phyloP scores from a whole-genome alignment of 2,888 invertebrate species.

The Tipula lateralis region DNA sequence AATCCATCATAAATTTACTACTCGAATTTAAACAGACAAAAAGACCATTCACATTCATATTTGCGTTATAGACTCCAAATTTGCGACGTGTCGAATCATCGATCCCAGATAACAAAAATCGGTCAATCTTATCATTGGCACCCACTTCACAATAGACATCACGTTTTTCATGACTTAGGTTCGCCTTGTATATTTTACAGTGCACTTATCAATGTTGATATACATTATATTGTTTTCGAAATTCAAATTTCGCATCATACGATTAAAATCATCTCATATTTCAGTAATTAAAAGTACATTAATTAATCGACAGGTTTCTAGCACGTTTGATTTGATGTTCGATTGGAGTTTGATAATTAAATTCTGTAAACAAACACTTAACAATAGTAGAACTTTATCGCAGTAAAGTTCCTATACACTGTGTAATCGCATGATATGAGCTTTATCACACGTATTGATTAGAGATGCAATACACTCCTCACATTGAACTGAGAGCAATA shows the following conservation, averaged over 20 bases:
- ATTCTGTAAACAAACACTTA: background rate
- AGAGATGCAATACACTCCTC: background rate
- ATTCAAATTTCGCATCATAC: background rate
- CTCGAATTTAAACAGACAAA: background rate
- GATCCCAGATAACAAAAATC: background rate
- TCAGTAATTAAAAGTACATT: background rate
- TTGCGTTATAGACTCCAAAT: background rate
- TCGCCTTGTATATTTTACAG: background rate
- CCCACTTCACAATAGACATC: background rate
- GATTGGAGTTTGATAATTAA: background rate
- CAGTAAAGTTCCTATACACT: background rate
- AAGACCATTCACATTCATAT: background rate
- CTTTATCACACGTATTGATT: background rate
- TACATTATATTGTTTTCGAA: background rate
- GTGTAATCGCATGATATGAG: background rate
- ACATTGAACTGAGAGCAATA: background rate
- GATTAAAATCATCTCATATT: background rate
- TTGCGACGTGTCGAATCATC: background rate
- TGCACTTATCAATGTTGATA: background rate
- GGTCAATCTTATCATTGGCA: background rate
- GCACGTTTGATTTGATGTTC: background rate
- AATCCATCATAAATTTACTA: background rate
- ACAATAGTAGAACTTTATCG: background rate
- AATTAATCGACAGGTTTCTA: background rate
- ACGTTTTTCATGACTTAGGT: background rate